These are phyloP conservation scores for Mesoligia furuncula DNA, from an alignment of 2,888 invertebrate genomes.

Conservation along the genomic window DNA sequence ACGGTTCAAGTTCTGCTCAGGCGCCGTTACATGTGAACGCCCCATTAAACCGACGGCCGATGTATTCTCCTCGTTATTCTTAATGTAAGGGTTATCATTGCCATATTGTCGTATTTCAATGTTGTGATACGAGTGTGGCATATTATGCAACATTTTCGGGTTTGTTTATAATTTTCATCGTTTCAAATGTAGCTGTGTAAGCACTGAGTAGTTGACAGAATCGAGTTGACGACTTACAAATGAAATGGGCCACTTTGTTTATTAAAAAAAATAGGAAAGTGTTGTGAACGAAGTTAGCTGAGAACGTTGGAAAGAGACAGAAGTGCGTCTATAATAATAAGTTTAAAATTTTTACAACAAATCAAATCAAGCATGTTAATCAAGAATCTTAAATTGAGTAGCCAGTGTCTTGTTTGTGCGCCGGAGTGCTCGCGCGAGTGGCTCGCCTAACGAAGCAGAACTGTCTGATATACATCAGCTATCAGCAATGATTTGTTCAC, in stretches of 20 bases:
- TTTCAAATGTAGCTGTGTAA: background rate
- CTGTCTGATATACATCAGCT: constrained; percentile 15
- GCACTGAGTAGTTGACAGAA: background rate
- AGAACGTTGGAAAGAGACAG: background rate
- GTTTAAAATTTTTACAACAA: background rate
- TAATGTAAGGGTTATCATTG: constrained; percentile 25
- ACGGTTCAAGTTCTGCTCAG: constrained; percentile 13
- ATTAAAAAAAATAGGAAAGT: background rate
- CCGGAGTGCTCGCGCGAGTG: constrained; percentile 8
- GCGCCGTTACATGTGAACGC: constrained; percentile 13
- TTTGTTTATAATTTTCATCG: background rate
- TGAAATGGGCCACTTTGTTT: background rate
- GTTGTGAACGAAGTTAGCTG: too few relatives aligned
- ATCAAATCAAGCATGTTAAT: background rate
- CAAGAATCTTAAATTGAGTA: background rate
- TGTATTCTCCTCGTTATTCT: constrained; percentile 11
- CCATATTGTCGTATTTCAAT: constrained; percentile 16
- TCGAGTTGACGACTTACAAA: background rate
- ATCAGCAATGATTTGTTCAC: background rate
- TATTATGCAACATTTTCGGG: background rate
- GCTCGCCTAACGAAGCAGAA: constrained; percentile 25
- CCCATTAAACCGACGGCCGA: constrained; percentile 11
- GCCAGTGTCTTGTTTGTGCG: background rate
- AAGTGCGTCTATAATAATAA: background rate
- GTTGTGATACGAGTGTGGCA: too few relatives aligned